Base-by-base conservation (phyloP, 1,140 invertebrate species). In the Cotesia chilonis region DNA sequence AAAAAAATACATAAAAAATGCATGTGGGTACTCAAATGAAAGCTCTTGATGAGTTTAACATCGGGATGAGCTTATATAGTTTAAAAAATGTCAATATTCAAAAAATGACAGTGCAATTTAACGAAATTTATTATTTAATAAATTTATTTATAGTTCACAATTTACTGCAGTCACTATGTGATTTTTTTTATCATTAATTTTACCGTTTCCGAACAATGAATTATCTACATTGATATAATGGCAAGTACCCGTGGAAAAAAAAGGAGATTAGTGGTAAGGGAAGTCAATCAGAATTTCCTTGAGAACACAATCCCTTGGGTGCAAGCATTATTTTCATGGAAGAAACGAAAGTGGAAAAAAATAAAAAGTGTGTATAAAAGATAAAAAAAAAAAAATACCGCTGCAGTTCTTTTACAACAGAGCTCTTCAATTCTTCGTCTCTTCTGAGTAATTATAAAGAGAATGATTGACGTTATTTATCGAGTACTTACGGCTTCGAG, bases 381-480 rank as follows among this genome's bases (percentile, higher is more conserved):
- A 59, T 17, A 59, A 20, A 59, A 17, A 20, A 59, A 59, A 20
- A 59, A 20, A 59, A 17, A 59, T 59, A 55, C 57, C 17, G 17
- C 20, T 20, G 20, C 57, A 20, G 20, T 59, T 59, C 20, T 28
- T 59, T 59, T 20, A 59, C 57, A 20, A 59, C 14, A 6, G 20
- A 59, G 20, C 57, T 59, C 57, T 59, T 59, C 57, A 59, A 59
- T 59, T 59, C 57, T 28, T 20, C 57, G 57, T 59, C 57, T 59
- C 57, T 59, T 20, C 57, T 59, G 7, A 28, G 57, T 59, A 59
- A 59, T 59, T 59, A 59, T 59, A 59, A 59, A 20, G 20, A 59
- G 57, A 59, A 59, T 59, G 57, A 59, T 28, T 59, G 57, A 59
- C 57, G 17, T 59, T 59, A 59, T 59, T 59, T 59, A 59, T 59